Conservation (phyloP, 2,113 vertebrate genomes). For the Isichthys henryi region DNA sequence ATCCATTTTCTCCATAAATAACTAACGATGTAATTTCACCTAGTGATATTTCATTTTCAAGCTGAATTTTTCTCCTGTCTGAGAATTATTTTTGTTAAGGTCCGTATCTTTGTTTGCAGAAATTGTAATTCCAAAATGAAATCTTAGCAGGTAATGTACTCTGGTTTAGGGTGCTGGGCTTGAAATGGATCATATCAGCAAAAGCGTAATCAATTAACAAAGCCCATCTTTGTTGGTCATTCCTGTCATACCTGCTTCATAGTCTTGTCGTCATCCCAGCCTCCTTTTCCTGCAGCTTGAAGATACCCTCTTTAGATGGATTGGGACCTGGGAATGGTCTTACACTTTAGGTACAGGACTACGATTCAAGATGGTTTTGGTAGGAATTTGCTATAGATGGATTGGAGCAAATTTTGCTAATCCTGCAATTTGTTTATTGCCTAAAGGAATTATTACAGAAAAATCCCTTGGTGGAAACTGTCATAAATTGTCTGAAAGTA, state of each 20-base stretch:
- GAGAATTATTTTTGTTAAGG: not conserved
- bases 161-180: not conserved
- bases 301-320: not conserved
- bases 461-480: not conserved
- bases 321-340: not conserved
- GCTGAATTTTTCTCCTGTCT: not conserved
- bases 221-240: not conserved
- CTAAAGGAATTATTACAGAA: not conserved
- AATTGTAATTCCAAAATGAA: not conserved
- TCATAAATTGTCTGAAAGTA: not conserved
- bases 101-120: not conserved
- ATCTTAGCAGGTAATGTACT: not conserved
- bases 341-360: not conserved
- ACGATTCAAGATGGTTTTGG: not conserved
- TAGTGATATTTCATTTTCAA: not conserved
- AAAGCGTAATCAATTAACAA: not conserved
- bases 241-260: not conserved
- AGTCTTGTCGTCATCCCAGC: not conserved
- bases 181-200: not conserved
- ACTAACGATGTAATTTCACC: not conserved
- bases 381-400: not conserved
- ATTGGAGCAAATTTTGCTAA: not conserved
- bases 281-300: not conserved
- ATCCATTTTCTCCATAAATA: not conserved
- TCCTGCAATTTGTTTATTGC: not conserved